Percentiles rank a stretch among this genome's conserved stretches.
Evolutionary conservation across 2,797 vertebrate species (phyloP).

Genomic region (Clamator glandarius): DNA sequence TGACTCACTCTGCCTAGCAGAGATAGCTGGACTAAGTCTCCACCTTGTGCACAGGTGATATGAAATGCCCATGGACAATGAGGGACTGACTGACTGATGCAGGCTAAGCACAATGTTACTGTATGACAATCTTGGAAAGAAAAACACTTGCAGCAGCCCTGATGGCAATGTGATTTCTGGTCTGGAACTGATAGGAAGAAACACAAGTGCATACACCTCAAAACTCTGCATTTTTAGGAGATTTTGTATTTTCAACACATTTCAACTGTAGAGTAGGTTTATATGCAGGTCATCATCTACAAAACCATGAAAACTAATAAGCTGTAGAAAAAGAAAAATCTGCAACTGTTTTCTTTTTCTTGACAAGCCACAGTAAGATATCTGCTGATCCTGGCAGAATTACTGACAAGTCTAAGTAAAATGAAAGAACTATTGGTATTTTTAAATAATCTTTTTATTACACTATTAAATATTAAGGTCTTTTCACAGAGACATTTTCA

Average conservation of each 20-base stretch:
- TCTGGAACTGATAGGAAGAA: background rate
- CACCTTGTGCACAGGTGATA: background rate
- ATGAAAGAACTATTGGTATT: background rate
- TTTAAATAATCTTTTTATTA: background rate
- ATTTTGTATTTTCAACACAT: background rate
- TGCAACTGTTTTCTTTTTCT: background rate
- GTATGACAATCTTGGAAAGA: background rate
- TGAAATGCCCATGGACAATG: fast-evolving
- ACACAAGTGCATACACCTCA: fast-evolving
- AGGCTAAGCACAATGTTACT: background rate
- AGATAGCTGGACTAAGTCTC: background rate
- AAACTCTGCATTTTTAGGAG: background rate
- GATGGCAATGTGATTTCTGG: background rate
- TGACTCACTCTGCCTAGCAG: background rate
- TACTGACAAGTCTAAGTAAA: background rate
- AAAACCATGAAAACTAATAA: background rate
- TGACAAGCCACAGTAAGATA: background rate
- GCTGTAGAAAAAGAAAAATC: background rate
- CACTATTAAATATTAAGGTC: background rate
- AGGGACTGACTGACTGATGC: background rate
- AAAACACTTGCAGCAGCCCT: background rate
- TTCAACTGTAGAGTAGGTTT: background rate
- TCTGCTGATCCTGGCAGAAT: background rate
- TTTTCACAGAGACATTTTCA: background rate
- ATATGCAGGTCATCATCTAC: background rate